phyloP scores from a whole-genome alignment of 2,113 vertebrate genomes.

The Pogona vitticeps region DNA sequence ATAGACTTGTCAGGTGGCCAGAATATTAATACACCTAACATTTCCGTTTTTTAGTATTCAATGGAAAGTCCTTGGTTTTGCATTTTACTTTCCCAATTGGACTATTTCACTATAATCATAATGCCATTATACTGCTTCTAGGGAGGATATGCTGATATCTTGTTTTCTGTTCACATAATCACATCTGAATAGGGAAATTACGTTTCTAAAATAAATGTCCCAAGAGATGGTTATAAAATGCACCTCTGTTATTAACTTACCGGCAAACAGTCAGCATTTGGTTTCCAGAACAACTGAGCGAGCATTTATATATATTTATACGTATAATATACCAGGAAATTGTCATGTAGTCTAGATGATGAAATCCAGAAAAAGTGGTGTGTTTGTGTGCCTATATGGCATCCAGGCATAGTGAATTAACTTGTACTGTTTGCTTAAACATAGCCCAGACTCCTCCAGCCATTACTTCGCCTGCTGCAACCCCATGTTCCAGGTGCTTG shows the following conservation, averaged over 20 bases:
- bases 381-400: neutral
- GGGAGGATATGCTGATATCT: neutral
- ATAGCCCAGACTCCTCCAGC: neutral
- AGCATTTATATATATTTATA: constrained; percentile 15
- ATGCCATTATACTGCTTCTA: neutral
- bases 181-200: neutral
- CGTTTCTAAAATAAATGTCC: constrained; percentile 17
- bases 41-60: neutral
- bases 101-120: constrained; percentile 6
- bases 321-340: neutral
- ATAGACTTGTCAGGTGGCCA: neutral
- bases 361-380: neutral
- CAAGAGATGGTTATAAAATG: constrained; percentile 12
- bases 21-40: neutral
- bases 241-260: constrained; percentile 7
- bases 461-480: neutral
- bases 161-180: constrained; percentile 1
- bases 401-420: neutral
- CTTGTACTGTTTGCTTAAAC: neutral
- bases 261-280: neutral
- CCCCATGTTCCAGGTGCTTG: neutral
- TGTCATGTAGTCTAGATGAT: neutral
- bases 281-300: constrained; percentile 22
- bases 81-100: neutral
- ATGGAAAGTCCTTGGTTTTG: neutral